A percentile compares a stretch with the other conserved stretches of the same genome.
Evolutionary conservation across 2,888 invertebrate genomes (phyloP).

Genomic region (Melieria crassipennis): DNA sequence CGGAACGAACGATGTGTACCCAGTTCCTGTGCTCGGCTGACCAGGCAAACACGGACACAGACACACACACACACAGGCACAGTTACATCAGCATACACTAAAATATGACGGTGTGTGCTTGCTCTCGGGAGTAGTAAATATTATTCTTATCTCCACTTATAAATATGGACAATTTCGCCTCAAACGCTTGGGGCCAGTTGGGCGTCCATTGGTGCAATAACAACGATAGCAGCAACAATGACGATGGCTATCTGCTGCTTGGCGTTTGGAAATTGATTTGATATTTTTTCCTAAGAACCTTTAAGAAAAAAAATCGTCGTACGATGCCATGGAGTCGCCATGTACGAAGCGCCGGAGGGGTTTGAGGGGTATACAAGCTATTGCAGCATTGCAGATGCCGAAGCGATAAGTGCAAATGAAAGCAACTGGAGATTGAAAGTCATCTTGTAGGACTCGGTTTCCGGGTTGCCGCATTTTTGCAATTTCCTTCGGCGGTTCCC

Average conservation of each 20-base stretch:
- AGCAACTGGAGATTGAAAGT: too few relatives aligned
- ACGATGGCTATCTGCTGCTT: too few relatives aligned
- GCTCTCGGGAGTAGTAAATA: slow-evolving; percentile 53
- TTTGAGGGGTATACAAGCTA: background rate
- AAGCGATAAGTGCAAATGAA: too few relatives aligned
- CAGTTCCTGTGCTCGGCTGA: too few relatives aligned
- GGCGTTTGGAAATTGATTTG: background rate
- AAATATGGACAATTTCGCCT: slow-evolving; percentile 56
- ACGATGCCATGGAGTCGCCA: background rate
- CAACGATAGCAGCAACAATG: too few relatives aligned
- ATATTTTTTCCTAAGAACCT: background rate
- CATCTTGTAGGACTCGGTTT: too few relatives aligned
- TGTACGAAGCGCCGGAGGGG: background rate
- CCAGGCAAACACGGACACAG: too few relatives aligned
- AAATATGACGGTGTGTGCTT: slow-evolving; percentile 1
- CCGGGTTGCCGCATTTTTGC: too few relatives aligned
- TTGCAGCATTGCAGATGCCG: too few relatives aligned
- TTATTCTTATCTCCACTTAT: slow-evolving; percentile 55
- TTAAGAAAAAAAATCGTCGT: background rate
- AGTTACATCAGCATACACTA: background rate
- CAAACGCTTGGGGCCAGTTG: slow-evolving; percentile 11
- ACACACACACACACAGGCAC: background rate
- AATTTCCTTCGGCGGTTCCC: too few relatives aligned
- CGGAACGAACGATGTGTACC: too few relatives aligned
- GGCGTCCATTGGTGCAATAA: too few relatives aligned